Evolutionary conservation across 1,140 invertebrate species (phyloP).

Genomic region (Araneus ventricosus): DNA sequence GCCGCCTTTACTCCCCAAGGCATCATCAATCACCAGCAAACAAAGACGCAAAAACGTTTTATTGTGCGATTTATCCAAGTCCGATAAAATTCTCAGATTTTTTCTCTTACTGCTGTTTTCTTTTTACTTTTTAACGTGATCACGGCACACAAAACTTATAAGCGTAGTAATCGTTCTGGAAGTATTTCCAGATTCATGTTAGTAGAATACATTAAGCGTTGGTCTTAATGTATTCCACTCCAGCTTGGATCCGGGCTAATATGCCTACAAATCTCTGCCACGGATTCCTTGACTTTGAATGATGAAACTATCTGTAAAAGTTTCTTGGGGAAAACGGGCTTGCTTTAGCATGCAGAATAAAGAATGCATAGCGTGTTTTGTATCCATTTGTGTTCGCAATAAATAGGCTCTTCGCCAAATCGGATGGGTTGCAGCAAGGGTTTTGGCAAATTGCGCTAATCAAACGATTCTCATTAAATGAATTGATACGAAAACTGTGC

Average conservation of each 20-base stretch:
- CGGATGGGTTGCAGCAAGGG: neutral
- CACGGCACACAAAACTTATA: constrained; percentile 30
- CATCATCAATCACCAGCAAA: constrained; percentile 53
- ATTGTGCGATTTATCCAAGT: constrained; percentile 63
- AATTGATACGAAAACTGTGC: neutral
- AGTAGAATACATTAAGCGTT: neutral
- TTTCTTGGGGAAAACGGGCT: neutral
- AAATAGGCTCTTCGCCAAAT: constrained; percentile 25
- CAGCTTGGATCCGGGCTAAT: neutral
- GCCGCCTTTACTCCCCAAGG: neutral
- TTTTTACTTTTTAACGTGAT: constrained; percentile 7
- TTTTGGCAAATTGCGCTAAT: constrained; percentile 9
- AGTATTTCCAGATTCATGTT: constrained; percentile 15
- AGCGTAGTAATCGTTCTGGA: constrained; percentile 40
- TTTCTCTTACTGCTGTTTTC: neutral
- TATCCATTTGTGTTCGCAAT: neutral
- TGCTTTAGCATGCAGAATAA: neutral
- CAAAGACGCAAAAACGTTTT: constrained; percentile 67
- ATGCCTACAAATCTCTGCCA: constrained; percentile 3
- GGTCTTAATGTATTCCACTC: constrained; percentile 40
- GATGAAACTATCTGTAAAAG: constrained; percentile 50
- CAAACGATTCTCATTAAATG: constrained; percentile 2
- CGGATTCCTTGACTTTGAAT: constrained; percentile 59
- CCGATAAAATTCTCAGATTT: constrained; percentile 45
- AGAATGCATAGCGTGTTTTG: neutral